Evolutionary conservation across 2,113 vertebrate species (phyloP).

Genomic region (Eptesicus fuscus): DNA sequence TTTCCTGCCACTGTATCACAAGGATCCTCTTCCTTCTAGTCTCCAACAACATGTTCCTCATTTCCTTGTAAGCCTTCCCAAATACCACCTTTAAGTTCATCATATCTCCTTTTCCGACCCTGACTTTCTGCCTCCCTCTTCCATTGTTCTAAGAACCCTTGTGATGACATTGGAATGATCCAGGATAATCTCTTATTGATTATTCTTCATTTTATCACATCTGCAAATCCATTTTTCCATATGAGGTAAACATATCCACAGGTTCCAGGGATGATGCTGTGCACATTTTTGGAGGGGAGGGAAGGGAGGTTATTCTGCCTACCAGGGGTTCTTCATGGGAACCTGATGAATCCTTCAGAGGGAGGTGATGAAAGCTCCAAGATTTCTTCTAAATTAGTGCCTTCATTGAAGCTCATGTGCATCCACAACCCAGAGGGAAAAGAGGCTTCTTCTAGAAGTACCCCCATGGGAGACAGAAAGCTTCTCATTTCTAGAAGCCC

Average conservation of each 20-base stretch:
- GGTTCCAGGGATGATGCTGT: background rate
- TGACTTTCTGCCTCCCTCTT: background rate
- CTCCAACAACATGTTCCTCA: background rate
- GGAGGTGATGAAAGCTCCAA: background rate
- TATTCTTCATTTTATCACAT: background rate
- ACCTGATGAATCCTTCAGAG: background rate
- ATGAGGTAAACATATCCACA: background rate
- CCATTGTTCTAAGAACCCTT: background rate
- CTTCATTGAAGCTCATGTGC: background rate
- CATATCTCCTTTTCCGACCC: background rate
- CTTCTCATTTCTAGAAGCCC: background rate
- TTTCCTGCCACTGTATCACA: background rate
- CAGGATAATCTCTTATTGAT: background rate
- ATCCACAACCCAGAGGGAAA: background rate
- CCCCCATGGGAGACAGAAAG: background rate
- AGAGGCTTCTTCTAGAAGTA: background rate
- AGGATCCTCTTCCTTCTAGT: background rate
- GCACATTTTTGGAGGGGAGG: background rate
- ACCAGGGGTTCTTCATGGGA: background rate
- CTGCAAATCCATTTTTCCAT: background rate
- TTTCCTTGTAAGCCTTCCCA: background rate
- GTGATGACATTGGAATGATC: background rate
- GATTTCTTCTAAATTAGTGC: background rate
- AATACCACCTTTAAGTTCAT: background rate
- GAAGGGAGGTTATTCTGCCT: background rate